Percentiles rank a stretch among this genome's conserved stretches.
Evolutionary conservation across 2,113 vertebrate genomes (phyloP).

Genomic region (Sigmodon hispidus): DNA sequence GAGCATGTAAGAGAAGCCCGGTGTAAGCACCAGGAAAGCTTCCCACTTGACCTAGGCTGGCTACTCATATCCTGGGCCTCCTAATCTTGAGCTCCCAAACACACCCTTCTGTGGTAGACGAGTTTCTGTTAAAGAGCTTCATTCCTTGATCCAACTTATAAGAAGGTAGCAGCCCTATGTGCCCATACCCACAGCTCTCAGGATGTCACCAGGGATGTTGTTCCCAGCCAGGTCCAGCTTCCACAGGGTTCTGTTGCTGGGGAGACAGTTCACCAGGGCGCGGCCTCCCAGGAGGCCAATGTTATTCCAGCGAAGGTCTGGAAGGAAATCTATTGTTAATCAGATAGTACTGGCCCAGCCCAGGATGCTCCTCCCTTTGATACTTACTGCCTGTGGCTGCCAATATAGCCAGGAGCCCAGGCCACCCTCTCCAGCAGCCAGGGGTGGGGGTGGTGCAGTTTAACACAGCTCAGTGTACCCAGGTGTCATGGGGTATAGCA

Average conservation of each 20-base stretch:
- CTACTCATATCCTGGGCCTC: neutral
- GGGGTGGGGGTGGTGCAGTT: neutral
- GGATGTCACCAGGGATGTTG: constrained; percentile 92
- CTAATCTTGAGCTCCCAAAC: neutral
- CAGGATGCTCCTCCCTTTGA: fast-evolving
- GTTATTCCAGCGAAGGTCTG: constrained; percentile 98
- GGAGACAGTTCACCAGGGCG: constrained; percentile 90
- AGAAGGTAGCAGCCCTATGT: neutral
- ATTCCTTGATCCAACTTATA: neutral
- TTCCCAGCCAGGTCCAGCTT: constrained; percentile 95
- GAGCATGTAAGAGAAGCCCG: fast-evolving
- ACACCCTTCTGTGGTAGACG: fast-evolving
- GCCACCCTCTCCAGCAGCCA: neutral
- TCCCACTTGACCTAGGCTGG: neutral
- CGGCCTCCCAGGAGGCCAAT: constrained; percentile 94
- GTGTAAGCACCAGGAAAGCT: no score
- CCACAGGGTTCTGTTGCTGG: constrained; percentile 89
- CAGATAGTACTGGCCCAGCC: neutral
- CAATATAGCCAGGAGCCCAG: neutral
- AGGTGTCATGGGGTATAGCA: neutral
- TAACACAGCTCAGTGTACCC: neutral
- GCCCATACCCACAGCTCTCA: constrained; percentile 92
- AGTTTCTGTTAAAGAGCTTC: neutral
- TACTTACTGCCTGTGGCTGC: neutral
- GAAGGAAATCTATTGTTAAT: constrained; percentile 53